Evolutionary conservation across 1,140 invertebrate species (phyloP), one percentile per base, ranked within the genome.

Genomic region (Macrocentrus cingulum): DNA sequence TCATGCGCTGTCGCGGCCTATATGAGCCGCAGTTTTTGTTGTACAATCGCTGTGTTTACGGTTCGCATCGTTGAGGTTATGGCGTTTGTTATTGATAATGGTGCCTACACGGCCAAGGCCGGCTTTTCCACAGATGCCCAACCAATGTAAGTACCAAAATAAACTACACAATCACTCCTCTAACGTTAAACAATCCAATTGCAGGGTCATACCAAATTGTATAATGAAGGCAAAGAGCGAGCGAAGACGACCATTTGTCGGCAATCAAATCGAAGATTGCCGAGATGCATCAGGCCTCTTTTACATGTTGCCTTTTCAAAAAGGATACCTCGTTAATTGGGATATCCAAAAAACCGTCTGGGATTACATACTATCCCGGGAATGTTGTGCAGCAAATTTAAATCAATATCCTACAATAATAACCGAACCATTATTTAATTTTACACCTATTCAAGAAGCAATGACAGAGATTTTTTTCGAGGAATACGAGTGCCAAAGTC

Each of bases 211-310:
- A 64, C 94, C 95, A 2, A 99, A 99, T 77, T 95, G 93, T 67
- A 94, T 99, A 25, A 96, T 96, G 84, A 99, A 99, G 84, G 94
- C 95, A 0, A 98, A 98, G 79, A 95, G 91, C 66, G 97, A 99
- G 74, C 80, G 93, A 49, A 85, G 95, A 1, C 84, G 97, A 55
- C 88, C 93, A 1, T 99, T 98, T 74, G 88, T 99, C 41, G 96
- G 92, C 0, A 90, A 92, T 76, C 94, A 93, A 80, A 88, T 98
- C 16, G 92, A 98, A 58, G 96, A 99, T 63, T 99, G 96, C 71
- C 84, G 95, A 44, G 97, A 99, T 75, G 88, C 92, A 2, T 97
- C 95, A 0, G 92, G 94, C 1, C 75, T 99, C 0, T 99, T 89
- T 80, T 99, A 96, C 68, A 88, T 97, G 32, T 77, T 98, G 56